These are phyloP conservation scores for Bruchidius siliquastri DNA, from an alignment of 2,888 invertebrate genomes.

Conservation along the genomic window DNA sequence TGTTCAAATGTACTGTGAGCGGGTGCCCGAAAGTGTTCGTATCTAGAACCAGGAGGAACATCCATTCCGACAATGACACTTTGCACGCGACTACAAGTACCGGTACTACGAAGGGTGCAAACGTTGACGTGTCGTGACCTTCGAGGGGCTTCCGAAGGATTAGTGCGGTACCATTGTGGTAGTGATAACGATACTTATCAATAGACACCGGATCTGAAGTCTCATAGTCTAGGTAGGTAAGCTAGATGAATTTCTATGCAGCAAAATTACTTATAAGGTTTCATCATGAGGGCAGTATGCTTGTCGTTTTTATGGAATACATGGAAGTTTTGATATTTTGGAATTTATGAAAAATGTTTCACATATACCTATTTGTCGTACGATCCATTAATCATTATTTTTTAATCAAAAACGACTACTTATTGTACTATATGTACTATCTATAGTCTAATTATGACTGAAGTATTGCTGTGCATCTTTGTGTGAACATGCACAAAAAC, in stretches of 20 bases:
- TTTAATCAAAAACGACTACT: too few species aligned
- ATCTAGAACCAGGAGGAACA: slow-evolving; percentile 71
- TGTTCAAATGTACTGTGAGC: slow-evolving; percentile 69
- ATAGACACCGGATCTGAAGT: background rate
- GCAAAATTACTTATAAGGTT: background rate
- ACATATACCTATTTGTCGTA: too few species aligned
- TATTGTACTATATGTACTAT: too few species aligned
- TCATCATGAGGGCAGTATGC: too few species aligned
- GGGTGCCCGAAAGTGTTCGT: slow-evolving; percentile 77
- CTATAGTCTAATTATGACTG: too few species aligned
- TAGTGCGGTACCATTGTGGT: slow-evolving; percentile 45
- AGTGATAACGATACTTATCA: slow-evolving; percentile 33
- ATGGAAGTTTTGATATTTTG: too few species aligned
- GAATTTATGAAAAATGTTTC: too few species aligned
- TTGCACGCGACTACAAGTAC: slow-evolving; percentile 44
- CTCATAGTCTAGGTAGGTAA: background rate
- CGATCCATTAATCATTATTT: too few species aligned
- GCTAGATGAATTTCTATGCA: background rate
- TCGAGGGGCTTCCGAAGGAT: slow-evolving; percentile 38
- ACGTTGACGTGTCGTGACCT: slow-evolving; percentile 44
- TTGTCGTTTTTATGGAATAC: too few species aligned
- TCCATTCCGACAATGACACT: slow-evolving; percentile 67
- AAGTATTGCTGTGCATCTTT: too few species aligned
- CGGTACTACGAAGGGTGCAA: slow-evolving; percentile 29
- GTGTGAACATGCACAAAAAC: too few species aligned